phyloP scores from a whole-genome alignment of 2,113 vertebrate species.

The Malaclemys terrapin region DNA sequence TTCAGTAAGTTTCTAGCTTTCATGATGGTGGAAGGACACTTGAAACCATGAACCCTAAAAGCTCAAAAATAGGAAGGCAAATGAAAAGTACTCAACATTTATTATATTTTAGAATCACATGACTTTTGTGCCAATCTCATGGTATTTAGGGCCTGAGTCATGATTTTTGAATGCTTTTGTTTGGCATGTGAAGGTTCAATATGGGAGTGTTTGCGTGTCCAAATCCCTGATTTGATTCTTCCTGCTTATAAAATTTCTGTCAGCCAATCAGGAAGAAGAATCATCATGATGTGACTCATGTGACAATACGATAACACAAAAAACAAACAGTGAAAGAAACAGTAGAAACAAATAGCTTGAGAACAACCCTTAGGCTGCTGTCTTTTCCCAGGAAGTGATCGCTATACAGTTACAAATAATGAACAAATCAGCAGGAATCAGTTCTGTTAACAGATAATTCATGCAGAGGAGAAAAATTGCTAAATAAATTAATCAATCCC shows the following conservation, averaged over 20 bases:
- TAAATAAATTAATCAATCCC: slow-evolving; percentile 6
- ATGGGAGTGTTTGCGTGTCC: not conserved
- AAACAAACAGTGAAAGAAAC: not conserved
- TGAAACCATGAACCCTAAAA: not conserved
- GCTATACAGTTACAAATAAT: not conserved
- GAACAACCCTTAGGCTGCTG: not conserved
- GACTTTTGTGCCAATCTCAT: not conserved
- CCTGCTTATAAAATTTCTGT: not conserved
- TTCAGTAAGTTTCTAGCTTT: not conserved
- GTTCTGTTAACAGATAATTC: not conserved
- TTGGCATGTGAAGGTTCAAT: not conserved
- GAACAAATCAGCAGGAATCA: not conserved
- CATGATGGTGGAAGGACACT: not conserved
- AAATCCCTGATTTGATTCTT: slow-evolving; percentile 20
- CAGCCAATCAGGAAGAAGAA: not conserved
- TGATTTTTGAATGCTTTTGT: not conserved
- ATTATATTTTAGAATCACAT: not conserved
- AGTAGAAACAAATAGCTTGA: not conserved
- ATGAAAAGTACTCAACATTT: not conserved
- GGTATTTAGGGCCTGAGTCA: not conserved
- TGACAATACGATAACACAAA: not conserved
- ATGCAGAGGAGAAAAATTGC: not conserved
- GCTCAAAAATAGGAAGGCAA: not conserved
- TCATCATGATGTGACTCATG: not conserved
- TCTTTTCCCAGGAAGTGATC: not conserved